Percentiles rank a stretch among this genome's conserved stretches.
These are phyloP conservation scores for Leptogaster cylindrica DNA, from an alignment of 2,888 invertebrate species.

Conservation along the genomic window DNA sequence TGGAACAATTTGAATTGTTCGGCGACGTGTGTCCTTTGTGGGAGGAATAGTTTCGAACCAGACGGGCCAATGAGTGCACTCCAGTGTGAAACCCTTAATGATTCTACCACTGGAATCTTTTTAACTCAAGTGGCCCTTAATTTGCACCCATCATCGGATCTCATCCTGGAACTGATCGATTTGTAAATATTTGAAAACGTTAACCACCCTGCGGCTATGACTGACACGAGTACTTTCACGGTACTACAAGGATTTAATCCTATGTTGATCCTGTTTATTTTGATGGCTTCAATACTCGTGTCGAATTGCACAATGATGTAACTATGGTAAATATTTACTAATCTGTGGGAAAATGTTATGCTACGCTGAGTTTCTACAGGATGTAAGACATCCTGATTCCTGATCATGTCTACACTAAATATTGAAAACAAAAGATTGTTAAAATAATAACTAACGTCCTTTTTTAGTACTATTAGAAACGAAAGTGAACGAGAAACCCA, in stretches of 20 bases:
- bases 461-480: no score
- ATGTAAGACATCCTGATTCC: no score
- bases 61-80: slow-evolving; percentile 2
- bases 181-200: slow-evolving; percentile 50
- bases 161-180: slow-evolving; percentile 49
- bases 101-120: slow-evolving; percentile 32
- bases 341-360: slow-evolving; percentile 2
- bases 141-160: slow-evolving; percentile 21
- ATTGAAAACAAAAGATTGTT: no score
- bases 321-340: slow-evolving; percentile 16
- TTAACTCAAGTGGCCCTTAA: slow-evolving; percentile 32
- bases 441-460: no score
- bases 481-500: no score
- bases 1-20: slow-evolving; percentile 44
- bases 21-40: slow-evolving; percentile 39
- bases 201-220: neutral
- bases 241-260: slow-evolving; percentile 1
- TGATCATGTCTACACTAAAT: no score
- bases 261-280: slow-evolving; percentile 47
- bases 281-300: slow-evolving; percentile 48
- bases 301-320: slow-evolving; percentile 45
- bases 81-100: neutral
- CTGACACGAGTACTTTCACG: neutral
- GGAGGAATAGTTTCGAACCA: neutral
- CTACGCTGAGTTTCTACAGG: no score